Evolutionary conservation across 92 coral and sea anemone genomes (phyloP), one percentile per base, ranked within the genome.

Genomic region (Diadumene lineata): DNA sequence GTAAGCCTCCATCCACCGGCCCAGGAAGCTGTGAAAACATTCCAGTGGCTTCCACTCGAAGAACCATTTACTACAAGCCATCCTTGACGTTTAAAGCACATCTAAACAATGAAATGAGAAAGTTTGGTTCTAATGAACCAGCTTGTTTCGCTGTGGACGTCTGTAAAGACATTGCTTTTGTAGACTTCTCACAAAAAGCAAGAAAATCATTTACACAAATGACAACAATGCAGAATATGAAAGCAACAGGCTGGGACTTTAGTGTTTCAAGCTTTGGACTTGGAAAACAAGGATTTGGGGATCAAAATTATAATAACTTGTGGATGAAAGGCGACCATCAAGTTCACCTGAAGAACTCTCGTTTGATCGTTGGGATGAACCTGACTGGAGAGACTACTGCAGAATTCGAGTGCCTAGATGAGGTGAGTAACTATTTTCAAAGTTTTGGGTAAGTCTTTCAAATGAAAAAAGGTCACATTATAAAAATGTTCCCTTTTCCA

Each of bases 121-220:
- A 31, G 7, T 77, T 77, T 50, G 30, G 50, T 1, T 32, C 82
- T 10, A 43, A 34, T 33, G 82, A 77, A 21, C 34, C 26, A 11
- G 74, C 28, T 26, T 77, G 82, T 50, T 66, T 77, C 34, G 82
- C 74, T 8, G 38, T 66, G 23, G 82, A 77, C 44, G 66, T 56
- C 10, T 77, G 82, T 34, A 55, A 67, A 53, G 34, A 30, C 13
- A 64, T 21, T 33, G 51, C 58, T 9, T 77, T 77, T 21, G 34
- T 77, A 43, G 70, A 66, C 8, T 57, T 77, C 23, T 66, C 82
- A 30, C 43, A 22, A 7, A 34, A 66, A 22, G 73, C 82, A 27
- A 68, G 70, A 67, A 67, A 56, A 29, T 43, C 19, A 13, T 64
- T 77, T 31, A 26, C 11, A 22, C 66, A 44, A 51, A 44, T 77